Conservation (phyloP, 2,888 invertebrate species). For the Brenthis hecate region DNA sequence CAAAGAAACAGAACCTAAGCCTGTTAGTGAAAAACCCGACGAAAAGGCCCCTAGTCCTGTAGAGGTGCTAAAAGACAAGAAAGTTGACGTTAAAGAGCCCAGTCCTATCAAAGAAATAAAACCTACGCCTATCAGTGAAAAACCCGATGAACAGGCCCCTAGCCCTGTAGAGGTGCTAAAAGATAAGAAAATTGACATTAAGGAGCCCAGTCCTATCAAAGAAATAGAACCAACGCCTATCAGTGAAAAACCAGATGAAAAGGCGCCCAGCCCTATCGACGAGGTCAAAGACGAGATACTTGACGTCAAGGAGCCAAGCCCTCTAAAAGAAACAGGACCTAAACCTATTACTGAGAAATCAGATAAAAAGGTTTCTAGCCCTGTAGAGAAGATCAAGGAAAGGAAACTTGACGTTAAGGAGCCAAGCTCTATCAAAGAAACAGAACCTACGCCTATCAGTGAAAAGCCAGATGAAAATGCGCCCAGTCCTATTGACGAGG, state of each 20-base stretch:
- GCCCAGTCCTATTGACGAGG: constrained; percentile 23
- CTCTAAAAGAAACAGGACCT: background rate
- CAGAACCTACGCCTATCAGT: too few species aligned
- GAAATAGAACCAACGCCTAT: constrained; percentile 9
- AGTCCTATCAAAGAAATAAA: too few species aligned
- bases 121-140: too few species aligned
- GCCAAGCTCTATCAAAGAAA: constrained; percentile 22
- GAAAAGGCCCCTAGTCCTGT: too few species aligned
- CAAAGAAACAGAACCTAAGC: too few species aligned
- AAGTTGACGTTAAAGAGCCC: too few species aligned
- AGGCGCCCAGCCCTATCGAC: constrained; percentile 7
- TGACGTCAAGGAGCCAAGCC: background rate
- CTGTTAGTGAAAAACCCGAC: too few species aligned
- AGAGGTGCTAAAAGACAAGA: too few species aligned
- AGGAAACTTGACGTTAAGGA: too few species aligned
- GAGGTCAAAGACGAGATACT: background rate
- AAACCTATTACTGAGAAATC: background rate
- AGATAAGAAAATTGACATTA: too few species aligned
- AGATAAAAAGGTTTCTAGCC: constrained; percentile 28
- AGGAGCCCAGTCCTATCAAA: too few species aligned
- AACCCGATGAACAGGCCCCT: constrained; percentile 12
- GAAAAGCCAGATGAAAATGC: constrained; percentile 2
- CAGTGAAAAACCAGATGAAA: constrained; percentile 19
- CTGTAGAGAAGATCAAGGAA: constrained; percentile 11
- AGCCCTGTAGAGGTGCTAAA: too few species aligned